These are phyloP conservation scores for Darevskia nairensis DNA, from an alignment of 2,797 vertebrate species.

Conservation along the genomic window DNA sequence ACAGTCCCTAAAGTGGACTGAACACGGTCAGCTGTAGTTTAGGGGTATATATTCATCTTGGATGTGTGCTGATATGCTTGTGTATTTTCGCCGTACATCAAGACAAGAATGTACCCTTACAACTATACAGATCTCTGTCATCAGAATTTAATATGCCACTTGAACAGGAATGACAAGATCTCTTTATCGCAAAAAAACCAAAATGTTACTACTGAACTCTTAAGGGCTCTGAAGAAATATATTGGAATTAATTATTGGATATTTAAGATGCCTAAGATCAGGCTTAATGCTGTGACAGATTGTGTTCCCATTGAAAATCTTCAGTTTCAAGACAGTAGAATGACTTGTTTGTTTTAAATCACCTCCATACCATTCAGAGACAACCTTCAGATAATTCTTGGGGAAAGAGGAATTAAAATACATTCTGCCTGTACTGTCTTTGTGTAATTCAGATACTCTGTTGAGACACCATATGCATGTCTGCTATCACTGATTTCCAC, in stretches of 20 bases:
- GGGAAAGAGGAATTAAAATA: conserved; percentile 27
- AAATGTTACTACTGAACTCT: conserved; percentile 19
- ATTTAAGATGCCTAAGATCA: neutral
- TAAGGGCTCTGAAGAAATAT: conserved; percentile 9
- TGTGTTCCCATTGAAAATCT: neutral
- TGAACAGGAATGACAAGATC: conserved; percentile 29
- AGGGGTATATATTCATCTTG: conserved; percentile 14
- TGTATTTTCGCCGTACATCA: conserved; percentile 28
- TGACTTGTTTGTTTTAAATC: conserved; percentile 39
- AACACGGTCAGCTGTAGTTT: conserved; percentile 17
- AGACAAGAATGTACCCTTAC: conserved; percentile 33
- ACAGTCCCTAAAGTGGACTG: conserved; percentile 40
- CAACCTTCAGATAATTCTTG: neutral
- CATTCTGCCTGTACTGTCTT: conserved; percentile 21
- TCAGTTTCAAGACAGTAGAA: conserved; percentile 46
- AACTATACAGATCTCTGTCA: conserved; percentile 21
- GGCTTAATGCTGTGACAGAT: neutral
- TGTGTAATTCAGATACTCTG: neutral
- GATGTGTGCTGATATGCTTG: conserved; percentile 20
- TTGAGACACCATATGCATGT: neutral
- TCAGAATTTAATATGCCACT: conserved; percentile 14
- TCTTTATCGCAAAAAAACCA: neutral
- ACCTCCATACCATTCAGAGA: conserved; percentile 19
- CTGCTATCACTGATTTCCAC: neutral
- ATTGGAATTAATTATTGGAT: neutral